These are phyloP conservation scores for Nymphalis polychloros DNA, from an alignment of 2,888 invertebrate genomes.

Conservation along the genomic window DNA sequence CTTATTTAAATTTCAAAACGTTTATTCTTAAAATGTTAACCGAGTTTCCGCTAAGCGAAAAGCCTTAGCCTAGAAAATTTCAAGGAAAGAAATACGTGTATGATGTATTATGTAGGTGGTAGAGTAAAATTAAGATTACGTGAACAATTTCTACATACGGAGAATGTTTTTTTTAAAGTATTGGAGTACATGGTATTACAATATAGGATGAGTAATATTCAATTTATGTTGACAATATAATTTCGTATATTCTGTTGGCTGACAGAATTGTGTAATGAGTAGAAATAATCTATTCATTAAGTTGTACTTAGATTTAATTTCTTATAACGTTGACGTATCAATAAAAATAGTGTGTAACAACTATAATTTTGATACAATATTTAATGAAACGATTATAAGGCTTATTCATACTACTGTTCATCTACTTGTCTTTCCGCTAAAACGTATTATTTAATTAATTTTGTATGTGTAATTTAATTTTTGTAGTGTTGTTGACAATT, in stretches of 20 bases:
- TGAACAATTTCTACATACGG: conserved; percentile 10
- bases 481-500: background rate
- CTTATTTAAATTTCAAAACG: conserved; percentile 9
- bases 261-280: too few relatives aligned
- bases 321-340: too few relatives aligned
- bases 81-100: conserved; percentile 1
- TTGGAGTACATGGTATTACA: background rate
- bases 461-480: background rate
- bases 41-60: background rate
- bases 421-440: background rate
- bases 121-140: conserved; percentile 19
- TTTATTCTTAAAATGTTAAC: conserved; percentile 4
- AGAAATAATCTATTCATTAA: too few relatives aligned
- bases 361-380: too few relatives aligned
- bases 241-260: too few relatives aligned
- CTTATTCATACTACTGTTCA: too few relatives aligned
- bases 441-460: background rate
- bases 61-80: conserved; percentile 3
- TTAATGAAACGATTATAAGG: too few relatives aligned
- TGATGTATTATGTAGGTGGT: conserved; percentile 17
- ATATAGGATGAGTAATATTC: too few relatives aligned
- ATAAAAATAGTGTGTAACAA: too few relatives aligned
- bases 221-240: too few relatives aligned
- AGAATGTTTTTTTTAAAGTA: background rate
- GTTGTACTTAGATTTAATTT: too few relatives aligned